Evolutionary conservation across 2,113 vertebrate genomes (phyloP).

Genomic region (Numenius arquata): DNA sequence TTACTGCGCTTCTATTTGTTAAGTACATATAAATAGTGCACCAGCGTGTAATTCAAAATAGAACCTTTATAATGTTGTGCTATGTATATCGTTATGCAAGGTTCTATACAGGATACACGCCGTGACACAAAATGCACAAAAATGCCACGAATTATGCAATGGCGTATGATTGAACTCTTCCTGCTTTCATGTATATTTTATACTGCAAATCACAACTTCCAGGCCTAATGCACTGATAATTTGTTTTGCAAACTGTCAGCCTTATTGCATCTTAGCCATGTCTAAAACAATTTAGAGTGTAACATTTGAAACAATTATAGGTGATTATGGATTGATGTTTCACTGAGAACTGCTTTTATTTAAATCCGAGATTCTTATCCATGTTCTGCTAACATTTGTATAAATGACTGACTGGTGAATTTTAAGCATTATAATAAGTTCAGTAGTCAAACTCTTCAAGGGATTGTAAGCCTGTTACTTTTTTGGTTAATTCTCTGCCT

Average conservation of each 20-base stretch:
- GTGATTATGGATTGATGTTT: neutral
- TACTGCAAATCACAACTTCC: neutral
- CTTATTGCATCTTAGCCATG: neutral
- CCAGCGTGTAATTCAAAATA: neutral
- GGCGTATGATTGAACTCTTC: neutral
- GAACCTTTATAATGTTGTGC: neutral
- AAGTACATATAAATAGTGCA: neutral
- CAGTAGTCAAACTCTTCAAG: neutral
- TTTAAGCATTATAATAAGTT: neutral
- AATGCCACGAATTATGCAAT: neutral
- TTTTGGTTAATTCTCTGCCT: neutral
- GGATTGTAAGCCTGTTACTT: neutral
- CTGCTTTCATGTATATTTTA: neutral
- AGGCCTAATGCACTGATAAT: neutral
- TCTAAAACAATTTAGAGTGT: neutral
- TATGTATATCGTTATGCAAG: neutral
- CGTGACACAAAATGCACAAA: neutral
- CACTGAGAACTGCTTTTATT: neutral
- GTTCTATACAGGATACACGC: neutral
- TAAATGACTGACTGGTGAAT: neutral
- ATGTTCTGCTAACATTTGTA: neutral
- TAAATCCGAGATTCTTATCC: neutral
- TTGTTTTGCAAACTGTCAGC: conserved; percentile 17
- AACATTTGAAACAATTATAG: conserved; percentile 5
- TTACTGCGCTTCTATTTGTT: neutral